These are phyloP conservation scores for Toxotes jaculatrix DNA, from an alignment of 2,113 vertebrate species.

Conservation along the genomic window DNA sequence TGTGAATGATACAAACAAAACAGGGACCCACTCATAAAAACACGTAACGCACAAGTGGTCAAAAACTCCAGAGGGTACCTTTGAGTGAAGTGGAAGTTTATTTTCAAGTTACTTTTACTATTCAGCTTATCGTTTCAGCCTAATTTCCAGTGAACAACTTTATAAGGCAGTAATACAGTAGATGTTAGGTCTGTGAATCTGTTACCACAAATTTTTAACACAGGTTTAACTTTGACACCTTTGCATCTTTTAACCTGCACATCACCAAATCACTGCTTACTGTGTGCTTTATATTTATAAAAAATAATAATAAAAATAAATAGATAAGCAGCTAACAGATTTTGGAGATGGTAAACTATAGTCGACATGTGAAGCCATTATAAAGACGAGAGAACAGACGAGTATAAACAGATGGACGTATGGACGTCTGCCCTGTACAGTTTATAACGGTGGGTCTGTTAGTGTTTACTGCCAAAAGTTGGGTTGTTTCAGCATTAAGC, in stretches of 20 bases:
- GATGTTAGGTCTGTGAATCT: background rate
- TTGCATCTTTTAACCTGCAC: constrained; percentile 13
- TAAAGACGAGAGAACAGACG: constrained; percentile 43
- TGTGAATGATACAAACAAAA: background rate
- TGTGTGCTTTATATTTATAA: background rate
- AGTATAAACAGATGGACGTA: constrained; percentile 56
- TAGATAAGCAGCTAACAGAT: background rate
- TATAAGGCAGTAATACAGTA: background rate
- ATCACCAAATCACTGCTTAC: constrained; percentile 16
- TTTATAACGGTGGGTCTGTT: constrained; percentile 51
- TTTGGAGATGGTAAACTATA: constrained; percentile 4
- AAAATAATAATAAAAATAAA: background rate
- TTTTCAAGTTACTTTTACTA: background rate
- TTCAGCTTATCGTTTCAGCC: too few species aligned
- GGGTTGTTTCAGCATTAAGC: constrained; percentile 47
- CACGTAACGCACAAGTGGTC: background rate
- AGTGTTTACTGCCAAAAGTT: constrained; percentile 40
- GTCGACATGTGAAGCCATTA: constrained; percentile 40
- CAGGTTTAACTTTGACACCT: background rate
- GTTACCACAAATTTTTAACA: background rate
- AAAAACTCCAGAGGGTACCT: background rate
- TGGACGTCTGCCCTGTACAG: constrained; percentile 41
- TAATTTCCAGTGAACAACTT: background rate
- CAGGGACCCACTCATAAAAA: background rate
- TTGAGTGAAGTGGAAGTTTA: background rate